A percentile compares a stretch with the other conserved stretches of the same genome.
phyloP scores from a whole-genome alignment of 2,888 invertebrate genomes.

The Erebia aethiops region DNA sequence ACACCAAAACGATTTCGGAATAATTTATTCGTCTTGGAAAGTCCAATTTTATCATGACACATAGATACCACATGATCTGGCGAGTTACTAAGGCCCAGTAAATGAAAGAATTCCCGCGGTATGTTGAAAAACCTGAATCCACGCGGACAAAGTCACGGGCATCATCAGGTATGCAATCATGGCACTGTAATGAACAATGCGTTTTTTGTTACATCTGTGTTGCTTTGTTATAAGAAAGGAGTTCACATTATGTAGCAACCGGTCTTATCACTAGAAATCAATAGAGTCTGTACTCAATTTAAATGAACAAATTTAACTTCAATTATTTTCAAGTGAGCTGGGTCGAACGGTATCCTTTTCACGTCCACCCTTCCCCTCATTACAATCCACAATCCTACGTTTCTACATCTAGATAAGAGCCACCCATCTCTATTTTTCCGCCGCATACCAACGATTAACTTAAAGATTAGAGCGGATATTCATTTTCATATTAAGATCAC shows the following conservation, averaged over 20 bases:
- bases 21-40: too few species aligned
- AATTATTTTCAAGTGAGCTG: constrained; percentile 80
- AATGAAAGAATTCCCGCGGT: too few species aligned
- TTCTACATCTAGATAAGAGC: constrained; percentile 78
- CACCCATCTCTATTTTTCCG: constrained; percentile 73
- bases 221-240: too few species aligned
- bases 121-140: too few species aligned
- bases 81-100: too few species aligned
- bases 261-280: constrained; percentile 41
- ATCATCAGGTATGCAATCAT: too few species aligned
- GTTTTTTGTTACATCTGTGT: too few species aligned
- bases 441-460: constrained; percentile 47
- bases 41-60: too few species aligned
- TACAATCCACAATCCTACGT: constrained; percentile 76
- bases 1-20: too few species aligned
- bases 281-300: constrained; percentile 59
- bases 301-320: constrained; percentile 81
- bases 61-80: too few species aligned
- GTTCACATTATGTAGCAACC: neutral
- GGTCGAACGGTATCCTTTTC: constrained; percentile 75
- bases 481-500: neutral
- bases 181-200: too few species aligned
- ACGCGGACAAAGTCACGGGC: too few species aligned
- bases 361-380: constrained; percentile 77
- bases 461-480: neutral